phyloP scores from a whole-genome alignment of 2,797 vertebrate genomes.

The Gephyroberyx darwinii region DNA sequence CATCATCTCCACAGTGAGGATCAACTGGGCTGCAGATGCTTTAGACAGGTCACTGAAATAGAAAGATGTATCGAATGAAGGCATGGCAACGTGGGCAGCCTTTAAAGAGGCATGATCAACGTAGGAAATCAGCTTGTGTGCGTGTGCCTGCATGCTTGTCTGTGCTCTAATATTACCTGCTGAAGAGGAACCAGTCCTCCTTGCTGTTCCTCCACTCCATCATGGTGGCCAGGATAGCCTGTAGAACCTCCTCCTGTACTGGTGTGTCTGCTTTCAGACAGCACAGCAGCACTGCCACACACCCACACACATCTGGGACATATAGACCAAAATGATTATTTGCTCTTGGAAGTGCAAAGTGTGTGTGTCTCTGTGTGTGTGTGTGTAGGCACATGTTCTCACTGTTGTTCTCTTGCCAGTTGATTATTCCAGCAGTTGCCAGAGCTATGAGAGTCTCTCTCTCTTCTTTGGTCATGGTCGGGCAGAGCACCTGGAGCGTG shows the following conservation, averaged over 20 bases:
- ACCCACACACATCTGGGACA: constrained; percentile 87
- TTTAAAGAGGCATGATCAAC: not conserved
- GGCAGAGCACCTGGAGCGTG: constrained; percentile 90
- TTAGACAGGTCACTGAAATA: constrained; percentile 86
- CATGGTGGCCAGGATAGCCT: constrained; percentile 86
- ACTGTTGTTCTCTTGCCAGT: constrained; percentile 86
- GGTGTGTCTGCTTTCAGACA: constrained; percentile 83
- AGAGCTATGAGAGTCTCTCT: constrained; percentile 85
- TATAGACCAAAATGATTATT: constrained; percentile 10
- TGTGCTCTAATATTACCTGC: constrained; percentile 78
- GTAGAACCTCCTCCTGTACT: constrained; percentile 85
- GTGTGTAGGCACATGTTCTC: constrained; percentile 43
- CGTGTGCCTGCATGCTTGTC: not conserved
- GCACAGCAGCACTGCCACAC: constrained; percentile 90
- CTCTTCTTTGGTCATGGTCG: constrained; percentile 84
- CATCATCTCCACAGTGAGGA: constrained; percentile 91
- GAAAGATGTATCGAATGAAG: constrained; percentile 36
- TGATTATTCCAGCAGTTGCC: constrained; percentile 88
- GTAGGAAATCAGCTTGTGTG: not conserved
- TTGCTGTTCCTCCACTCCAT: constrained; percentile 90
- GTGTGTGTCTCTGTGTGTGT: not conserved
- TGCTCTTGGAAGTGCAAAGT: constrained; percentile 2
- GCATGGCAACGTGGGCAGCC: not conserved
- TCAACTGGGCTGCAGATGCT: constrained; percentile 82
- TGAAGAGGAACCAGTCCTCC: constrained; percentile 93